Evolutionary conservation across 2,113 vertebrate genomes (phyloP).

Genomic region (Monarcha castaneiventris): DNA sequence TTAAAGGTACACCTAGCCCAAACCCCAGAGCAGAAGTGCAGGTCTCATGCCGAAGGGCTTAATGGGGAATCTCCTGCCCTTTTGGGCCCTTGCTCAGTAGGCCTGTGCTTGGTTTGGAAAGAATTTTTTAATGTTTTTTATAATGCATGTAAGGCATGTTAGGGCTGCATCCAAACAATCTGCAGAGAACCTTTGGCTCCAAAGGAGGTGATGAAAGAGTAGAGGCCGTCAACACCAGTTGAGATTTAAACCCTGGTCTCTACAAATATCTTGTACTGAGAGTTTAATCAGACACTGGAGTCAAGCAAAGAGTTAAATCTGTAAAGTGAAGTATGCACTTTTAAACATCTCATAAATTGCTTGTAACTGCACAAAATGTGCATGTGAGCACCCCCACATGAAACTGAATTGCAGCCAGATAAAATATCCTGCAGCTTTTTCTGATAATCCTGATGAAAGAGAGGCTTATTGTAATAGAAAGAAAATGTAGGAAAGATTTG

Average conservation of each 20-base stretch:
- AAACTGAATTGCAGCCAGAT: constrained; percentile 42
- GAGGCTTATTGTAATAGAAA: constrained; percentile 7
- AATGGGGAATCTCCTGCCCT: background rate
- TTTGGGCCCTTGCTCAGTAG: background rate
- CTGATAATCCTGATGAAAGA: constrained; percentile 51
- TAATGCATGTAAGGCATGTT: background rate
- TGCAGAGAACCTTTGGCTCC: background rate
- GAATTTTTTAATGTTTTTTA: background rate
- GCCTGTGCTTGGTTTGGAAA: background rate
- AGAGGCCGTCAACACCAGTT: background rate
- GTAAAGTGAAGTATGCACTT: background rate
- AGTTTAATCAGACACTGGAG: background rate
- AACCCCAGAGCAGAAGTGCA: background rate
- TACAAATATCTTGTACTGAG: background rate
- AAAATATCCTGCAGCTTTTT: constrained; percentile 50
- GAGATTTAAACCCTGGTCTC: background rate
- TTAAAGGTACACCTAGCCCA: background rate
- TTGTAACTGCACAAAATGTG: constrained; percentile 44
- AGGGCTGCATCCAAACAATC: background rate
- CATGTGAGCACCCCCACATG: constrained; percentile 21
- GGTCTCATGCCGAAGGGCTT: background rate
- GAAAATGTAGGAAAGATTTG: constrained; percentile 38
- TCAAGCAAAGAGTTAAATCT: constrained; percentile 40
- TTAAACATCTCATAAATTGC: constrained; percentile 25
- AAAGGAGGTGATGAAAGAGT: background rate